These are phyloP conservation scores for Hoplostethus atlanticus DNA, from an alignment of 2,797 vertebrate species.

Conservation along the genomic window DNA sequence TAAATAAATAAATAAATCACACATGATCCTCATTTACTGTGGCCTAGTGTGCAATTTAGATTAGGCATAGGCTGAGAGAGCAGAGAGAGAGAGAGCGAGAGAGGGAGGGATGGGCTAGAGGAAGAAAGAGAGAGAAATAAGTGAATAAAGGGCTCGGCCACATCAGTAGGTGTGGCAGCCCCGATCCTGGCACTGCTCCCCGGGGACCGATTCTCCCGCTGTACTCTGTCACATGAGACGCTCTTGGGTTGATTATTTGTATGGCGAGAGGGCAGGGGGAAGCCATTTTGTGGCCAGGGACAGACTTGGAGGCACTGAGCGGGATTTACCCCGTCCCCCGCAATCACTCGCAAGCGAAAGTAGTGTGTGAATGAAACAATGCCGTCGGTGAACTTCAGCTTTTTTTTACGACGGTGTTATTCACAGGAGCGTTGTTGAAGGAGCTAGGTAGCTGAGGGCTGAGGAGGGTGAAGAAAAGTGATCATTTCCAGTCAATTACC, in stretches of 20 bases:
- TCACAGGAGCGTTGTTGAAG: background rate
- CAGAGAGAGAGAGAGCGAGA: background rate
- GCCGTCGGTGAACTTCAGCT: slow-evolving; percentile 35
- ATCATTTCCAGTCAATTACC: too few species aligned
- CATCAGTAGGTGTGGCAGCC: slow-evolving; percentile 57
- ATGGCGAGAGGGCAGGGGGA: slow-evolving; percentile 15
- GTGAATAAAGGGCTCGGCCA: slow-evolving; percentile 25
- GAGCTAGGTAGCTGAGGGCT: background rate
- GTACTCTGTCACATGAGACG: slow-evolving; percentile 18
- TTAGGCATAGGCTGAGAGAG: slow-evolving; percentile 34
- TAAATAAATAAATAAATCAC: slow-evolving; percentile 23
- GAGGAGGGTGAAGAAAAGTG: slow-evolving; percentile 11
- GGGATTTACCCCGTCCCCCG: slow-evolving; percentile 63
- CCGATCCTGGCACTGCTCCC: slow-evolving; percentile 23
- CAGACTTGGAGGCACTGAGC: slow-evolving; percentile 67
- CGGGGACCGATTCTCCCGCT: slow-evolving; percentile 2
- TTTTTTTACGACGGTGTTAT: background rate
- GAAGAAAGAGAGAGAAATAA: slow-evolving; percentile 33
- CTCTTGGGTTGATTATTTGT: slow-evolving; percentile 37
- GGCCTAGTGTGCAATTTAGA: slow-evolving; percentile 48
- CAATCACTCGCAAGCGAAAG: slow-evolving; percentile 44
- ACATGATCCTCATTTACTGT: slow-evolving; percentile 43
- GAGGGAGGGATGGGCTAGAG: slow-evolving; percentile 17
- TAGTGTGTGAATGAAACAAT: slow-evolving; percentile 47
- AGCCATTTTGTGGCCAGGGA: slow-evolving; percentile 36